Base-by-base conservation (phyloP, 64 coral and sea anemone genomes). In the Montipora cactus region DNA sequence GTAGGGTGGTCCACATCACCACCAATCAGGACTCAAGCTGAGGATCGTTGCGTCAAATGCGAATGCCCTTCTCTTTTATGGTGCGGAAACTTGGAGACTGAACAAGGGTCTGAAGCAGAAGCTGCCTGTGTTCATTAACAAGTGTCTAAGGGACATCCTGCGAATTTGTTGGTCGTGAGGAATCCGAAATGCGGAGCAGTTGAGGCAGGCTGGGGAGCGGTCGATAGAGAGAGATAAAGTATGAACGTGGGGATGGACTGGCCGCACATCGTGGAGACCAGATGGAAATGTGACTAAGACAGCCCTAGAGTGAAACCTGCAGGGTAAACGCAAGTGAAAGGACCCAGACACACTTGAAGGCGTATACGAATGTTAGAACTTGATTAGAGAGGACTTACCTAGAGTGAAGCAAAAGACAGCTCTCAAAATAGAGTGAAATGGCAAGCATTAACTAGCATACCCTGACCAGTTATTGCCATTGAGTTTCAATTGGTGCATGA, bases 1-100 rank as follows among this genome's bases (percentile, higher is more conserved):
- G 68, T 93, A 37, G 87, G 91, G 91, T 47, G 28, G 55, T 93
- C 48, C 12, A 85, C 49, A 58, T 55, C 28, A 46, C 86, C 87
- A 25, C 49, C n/a, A 74, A 57, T 46, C 20, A 79, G 68, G 61
- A 91, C 77, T 59, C 81, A 91, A 28, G 25, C 25, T 28, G 25
- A 28, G 25, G 25, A 28, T 28, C 25, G 0, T 28, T 28, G 25
- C 25, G 79, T 79, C 51, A 19, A 93, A 88, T 87, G 92, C 58
- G 44, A 93, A 93, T 53, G 77, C 57, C 21, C 83, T 93, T 22
- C 85, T 89, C 74, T 47, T 89, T 25, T 80, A 89, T 80, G 85
- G 92, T 9, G 19, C 77, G 49, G 92, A 94, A 81, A 81, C 78
- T 45, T 94, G 75, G 83, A 94, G 77, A 87, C 23, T 59, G 55